These are phyloP conservation scores for Copidosoma floridanum DNA, from an alignment of 1,140 invertebrate species.

Conservation along the genomic window DNA sequence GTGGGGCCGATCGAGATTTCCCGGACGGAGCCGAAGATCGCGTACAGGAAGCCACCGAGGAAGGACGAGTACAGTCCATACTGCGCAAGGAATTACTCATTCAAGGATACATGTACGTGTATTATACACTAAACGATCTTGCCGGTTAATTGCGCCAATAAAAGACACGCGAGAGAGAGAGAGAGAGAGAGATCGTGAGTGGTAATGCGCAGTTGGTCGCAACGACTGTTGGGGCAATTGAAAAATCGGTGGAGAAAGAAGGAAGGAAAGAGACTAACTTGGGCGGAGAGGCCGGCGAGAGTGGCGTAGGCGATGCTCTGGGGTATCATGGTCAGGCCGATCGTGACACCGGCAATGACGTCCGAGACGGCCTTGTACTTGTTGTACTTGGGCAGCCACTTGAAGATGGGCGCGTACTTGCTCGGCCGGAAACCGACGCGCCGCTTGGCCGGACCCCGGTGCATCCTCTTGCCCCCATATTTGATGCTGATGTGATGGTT, in stretches of 20 bases:
- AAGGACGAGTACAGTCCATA: slow-evolving; percentile 74
- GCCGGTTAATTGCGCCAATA: too few species aligned
- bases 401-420: slow-evolving; percentile 58
- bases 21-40: slow-evolving; percentile 84
- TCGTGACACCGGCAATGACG: slow-evolving; percentile 73
- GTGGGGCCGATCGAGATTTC: slow-evolving; percentile 90
- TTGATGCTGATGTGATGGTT: too few species aligned
- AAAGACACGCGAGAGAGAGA: too few species aligned
- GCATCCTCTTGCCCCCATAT: too few species aligned
- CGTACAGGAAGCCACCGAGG: slow-evolving; percentile 79
- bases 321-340: slow-evolving; percentile 79
- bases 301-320: slow-evolving; percentile 82
- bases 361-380: slow-evolving; percentile 63
- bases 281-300: slow-evolving; percentile 69
- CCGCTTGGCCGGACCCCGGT: not conserved
- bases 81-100: too few species aligned
- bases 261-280: slow-evolving; percentile 61
- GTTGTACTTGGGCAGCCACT: slow-evolving; percentile 66
- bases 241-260: too few species aligned
- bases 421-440: not conserved
- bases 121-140: too few species aligned
- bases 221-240: too few species aligned
- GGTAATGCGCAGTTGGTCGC: too few species aligned
- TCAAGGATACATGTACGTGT: too few species aligned
- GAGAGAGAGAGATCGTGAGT: too few species aligned